A percentile compares a stretch with the other conserved stretches of the same genome.
Evolutionary conservation across 2,797 vertebrate genomes (phyloP).

Genomic region (Myotis planiceps): DNA sequence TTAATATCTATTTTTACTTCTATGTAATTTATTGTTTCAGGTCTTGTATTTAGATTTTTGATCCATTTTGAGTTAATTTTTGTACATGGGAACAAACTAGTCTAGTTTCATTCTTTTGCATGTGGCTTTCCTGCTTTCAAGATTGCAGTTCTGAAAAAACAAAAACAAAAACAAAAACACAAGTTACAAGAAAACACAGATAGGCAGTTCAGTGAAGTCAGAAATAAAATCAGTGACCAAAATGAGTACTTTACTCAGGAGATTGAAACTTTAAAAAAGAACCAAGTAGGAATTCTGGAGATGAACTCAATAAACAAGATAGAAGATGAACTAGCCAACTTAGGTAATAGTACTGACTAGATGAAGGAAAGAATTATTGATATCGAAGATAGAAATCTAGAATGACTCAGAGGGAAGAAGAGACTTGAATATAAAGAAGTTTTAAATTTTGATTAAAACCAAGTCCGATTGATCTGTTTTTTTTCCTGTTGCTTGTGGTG

Average conservation of each 20-base stretch:
- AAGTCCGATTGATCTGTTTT: background rate
- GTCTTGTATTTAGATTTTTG: background rate
- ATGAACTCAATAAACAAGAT: background rate
- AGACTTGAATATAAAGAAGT: background rate
- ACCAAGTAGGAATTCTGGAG: background rate
- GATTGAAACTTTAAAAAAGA: background rate
- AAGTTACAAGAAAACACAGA: background rate
- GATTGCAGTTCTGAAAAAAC: background rate
- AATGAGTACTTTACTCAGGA: background rate
- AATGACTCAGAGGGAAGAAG: background rate
- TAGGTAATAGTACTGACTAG: background rate
- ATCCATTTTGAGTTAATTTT: background rate
- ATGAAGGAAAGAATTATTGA: background rate
- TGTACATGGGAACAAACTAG: background rate
- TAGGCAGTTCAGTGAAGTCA: background rate
- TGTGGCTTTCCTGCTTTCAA: background rate
- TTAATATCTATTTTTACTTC: background rate
- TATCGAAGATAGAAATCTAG: background rate
- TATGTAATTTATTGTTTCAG: background rate
- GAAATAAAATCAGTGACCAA: background rate
- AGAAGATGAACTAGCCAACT: background rate
- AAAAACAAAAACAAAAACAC: too few relatives aligned
- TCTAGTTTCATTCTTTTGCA: background rate
- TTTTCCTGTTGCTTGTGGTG: background rate
- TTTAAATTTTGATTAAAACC: background rate